Evolutionary conservation across 1,140 invertebrate species (phyloP), one percentile per base, ranked within the genome.

Genomic region (Papilio machaon): DNA sequence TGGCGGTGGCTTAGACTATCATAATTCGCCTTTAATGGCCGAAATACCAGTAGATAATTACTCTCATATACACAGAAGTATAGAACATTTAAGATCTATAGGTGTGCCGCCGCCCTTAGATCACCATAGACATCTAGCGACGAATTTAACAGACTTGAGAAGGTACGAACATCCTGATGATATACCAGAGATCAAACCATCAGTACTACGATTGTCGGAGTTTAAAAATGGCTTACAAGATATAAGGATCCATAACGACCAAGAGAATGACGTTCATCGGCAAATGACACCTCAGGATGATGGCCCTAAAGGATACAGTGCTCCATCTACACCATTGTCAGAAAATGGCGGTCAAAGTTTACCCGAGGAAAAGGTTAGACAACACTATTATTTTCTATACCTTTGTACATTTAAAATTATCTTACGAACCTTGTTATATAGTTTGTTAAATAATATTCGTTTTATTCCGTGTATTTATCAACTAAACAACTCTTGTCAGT

Each of bases 21-120:
- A 96, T 88, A 95, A 96, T 87, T 96, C 95, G 75, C 95, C 95
- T 10, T 91, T 95, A 80, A 96, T 96, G 95, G 95, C 95, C 13
- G 95, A 96, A 90, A 95, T 96, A 91, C 95, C 95, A 73, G 87
- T 95, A 81, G 96, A 96, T 30, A 95, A 96, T 91, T 96, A 96
- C 84, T 95, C 95, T 23, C 96, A 96, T 86, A 96, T 96, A 83
- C 96, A 97, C 89, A 93, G 96, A 81, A 96, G 96, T 86, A 96
- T 97, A 88, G 96, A 97, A 85, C 96, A 96, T 86, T 88, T 97
- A 80, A 92, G 96, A 80, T 96, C 95, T 17, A 94, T 96, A 85
- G 96, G 96, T 38, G 95, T 96, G 58, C 94, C 96, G 5, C 94
- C 95, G 4, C 94, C 95, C 60, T 84, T 96, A 73, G 94, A 95